phyloP scores from a whole-genome alignment of 1,140 invertebrate species.

The Drosophila auraria region DNA sequence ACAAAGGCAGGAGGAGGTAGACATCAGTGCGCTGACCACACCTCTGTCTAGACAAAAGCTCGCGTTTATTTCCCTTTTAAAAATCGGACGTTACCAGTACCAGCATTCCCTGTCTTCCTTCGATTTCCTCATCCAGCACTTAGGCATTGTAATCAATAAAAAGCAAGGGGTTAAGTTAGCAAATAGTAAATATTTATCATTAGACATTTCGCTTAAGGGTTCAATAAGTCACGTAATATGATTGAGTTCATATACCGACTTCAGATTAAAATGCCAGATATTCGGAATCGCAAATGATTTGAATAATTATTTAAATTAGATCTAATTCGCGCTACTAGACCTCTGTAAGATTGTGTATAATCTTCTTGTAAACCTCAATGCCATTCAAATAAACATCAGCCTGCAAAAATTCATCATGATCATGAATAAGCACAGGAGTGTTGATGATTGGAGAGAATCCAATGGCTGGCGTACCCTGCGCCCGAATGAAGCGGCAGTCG shows the following conservation, averaged over 20 bases:
- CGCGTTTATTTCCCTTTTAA: slow-evolving; percentile 91
- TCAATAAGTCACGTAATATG: not conserved
- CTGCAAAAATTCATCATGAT: slow-evolving; percentile 91
- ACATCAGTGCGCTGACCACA: slow-evolving; percentile 75
- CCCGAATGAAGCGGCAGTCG: slow-evolving; percentile 90
- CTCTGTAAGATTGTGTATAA: slow-evolving; percentile 88
- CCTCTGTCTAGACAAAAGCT: slow-evolving; percentile 95
- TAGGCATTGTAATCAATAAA: slow-evolving; percentile 90
- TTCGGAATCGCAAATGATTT: not conserved
- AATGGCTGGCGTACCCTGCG: slow-evolving; percentile 90
- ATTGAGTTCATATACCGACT: no score
- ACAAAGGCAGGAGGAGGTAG: not conserved
- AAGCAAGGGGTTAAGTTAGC: no score
- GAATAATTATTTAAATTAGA: slow-evolving; percentile 80
- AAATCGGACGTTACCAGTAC: slow-evolving; percentile 89
- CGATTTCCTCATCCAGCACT: slow-evolving; percentile 96
- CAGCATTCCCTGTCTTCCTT: slow-evolving; percentile 91
- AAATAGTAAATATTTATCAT: not conserved
- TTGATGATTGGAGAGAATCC: slow-evolving; percentile 93
- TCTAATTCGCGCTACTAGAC: slow-evolving; percentile 77
- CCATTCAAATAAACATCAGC: slow-evolving; percentile 89
- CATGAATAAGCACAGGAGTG: slow-evolving; percentile 90
- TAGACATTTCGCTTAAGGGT: not conserved
- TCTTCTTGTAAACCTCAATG: slow-evolving; percentile 89
- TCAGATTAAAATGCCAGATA: no score